Base-by-base conservation (phyloP, 2,888 invertebrate genomes). In the Balanococcus diminutus region DNA sequence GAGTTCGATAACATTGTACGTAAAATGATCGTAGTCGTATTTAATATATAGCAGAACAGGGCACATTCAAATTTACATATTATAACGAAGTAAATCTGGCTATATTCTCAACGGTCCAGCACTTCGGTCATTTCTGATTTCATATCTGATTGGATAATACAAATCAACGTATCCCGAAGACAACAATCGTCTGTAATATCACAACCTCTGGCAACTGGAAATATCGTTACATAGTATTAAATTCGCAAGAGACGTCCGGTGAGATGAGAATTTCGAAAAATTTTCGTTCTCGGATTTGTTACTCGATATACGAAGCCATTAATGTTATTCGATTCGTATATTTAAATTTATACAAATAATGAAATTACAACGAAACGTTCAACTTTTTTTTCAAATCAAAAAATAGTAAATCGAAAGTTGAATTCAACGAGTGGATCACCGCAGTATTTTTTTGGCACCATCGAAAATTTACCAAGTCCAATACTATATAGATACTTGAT, bases 51-150 rank as follows among this genome's bases (percentile, higher is more conserved):
- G 14, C 14, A 32, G 14, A 72, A 31, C 75, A 79, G 36, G 19
- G 28, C 31, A 36, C n/a, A 32, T 28, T 32, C n/a, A 19, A n/a
- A 79, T 79, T 79, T 79, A 36, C 75, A 79, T 79, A 79, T 32
- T 79, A 79, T 79, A 79, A 79, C 75, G 36, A 79, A 36, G 36
- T 79, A 36, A 79, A 79, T 28, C 36, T 79, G 9, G 16, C 75
- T 32, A 19, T 79, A 79, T 79, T 79, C 75, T 79, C 75, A 79
- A 11, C 19, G 75, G 75, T 79, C 19, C 16, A 31, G 56, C 82
- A 46, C 31, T 82, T 51, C 82, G 82, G 56, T 82, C 82, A 82
- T 28, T 28, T 51, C 82, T 56, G 56, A 82, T 82, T 82, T 82
- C 56, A 31, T 51, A 82, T 46, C 82, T 51, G 82, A 82, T 82